Percentiles rank a stretch among this genome's conserved stretches.
Evolutionary conservation across 1,140 invertebrate genomes (phyloP).

Genomic region (Triops longicaudatus): DNA sequence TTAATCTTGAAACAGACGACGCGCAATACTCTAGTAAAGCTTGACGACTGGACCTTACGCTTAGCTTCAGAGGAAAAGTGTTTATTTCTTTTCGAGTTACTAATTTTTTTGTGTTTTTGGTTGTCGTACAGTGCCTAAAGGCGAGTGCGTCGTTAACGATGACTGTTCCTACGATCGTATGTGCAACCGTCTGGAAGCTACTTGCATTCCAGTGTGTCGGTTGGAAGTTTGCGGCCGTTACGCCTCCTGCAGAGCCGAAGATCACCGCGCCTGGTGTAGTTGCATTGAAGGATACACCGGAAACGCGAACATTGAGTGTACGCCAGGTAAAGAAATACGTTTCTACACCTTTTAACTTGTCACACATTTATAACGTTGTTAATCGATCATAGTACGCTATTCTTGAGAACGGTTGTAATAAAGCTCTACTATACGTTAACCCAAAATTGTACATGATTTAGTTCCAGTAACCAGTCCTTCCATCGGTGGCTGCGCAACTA

Average conservation of each 20-base stretch:
- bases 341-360: conserved; percentile 8
- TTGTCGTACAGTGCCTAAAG: conserved; percentile 13
- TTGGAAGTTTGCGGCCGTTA: conserved; percentile 71
- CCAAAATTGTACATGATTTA: neutral
- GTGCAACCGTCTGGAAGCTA: conserved; percentile 38
- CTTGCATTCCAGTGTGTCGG: conserved; percentile 70
- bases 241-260: conserved; percentile 58
- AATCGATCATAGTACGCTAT: too few species aligned
- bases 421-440: too few species aligned
- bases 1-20: too few species aligned
- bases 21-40: neutral
- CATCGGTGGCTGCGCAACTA: conserved; percentile 61
- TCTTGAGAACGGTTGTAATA: too few species aligned
- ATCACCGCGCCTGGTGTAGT: conserved; percentile 53
- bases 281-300: conserved; percentile 74
- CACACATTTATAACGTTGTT: too few species aligned
- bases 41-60: neutral
- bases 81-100: neutral
- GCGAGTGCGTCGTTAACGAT: conserved; percentile 33
- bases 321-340: conserved; percentile 54
- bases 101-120: neutral
- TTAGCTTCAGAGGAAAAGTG: neutral
- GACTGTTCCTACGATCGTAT: conserved; percentile 35
- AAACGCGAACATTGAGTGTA: conserved; percentile 72
- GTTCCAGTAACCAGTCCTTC: conserved; percentile 47